Evolutionary conservation across 2,113 vertebrate genomes (phyloP).

Genomic region (Stomatorhinus ivindoensis): DNA sequence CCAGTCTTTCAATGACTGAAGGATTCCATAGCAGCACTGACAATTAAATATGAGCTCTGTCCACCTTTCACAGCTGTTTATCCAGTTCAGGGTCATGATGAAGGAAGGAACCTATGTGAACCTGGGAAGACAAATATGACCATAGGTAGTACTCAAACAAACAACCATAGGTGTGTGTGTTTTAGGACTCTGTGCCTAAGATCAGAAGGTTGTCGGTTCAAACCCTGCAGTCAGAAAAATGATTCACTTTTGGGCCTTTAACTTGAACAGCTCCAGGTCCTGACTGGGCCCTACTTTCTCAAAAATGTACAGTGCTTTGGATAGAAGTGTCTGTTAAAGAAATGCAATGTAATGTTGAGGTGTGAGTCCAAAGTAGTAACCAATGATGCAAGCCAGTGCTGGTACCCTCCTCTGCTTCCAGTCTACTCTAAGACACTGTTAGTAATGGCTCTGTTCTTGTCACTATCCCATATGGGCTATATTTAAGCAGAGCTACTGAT

Average conservation of each 20-base stretch:
- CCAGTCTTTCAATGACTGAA: not conserved
- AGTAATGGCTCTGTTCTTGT: not conserved
- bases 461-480: not conserved
- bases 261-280: not conserved
- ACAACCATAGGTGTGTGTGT: not conserved
- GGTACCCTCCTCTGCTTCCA: not conserved
- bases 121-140: not conserved
- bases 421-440: not conserved
- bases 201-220: not conserved
- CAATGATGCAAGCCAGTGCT: not conserved
- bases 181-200: not conserved
- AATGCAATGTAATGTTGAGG: not conserved
- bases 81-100: not conserved
- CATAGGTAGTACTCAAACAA: not conserved
- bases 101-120: not conserved
- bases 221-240: not conserved
- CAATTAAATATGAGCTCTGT: not conserved
- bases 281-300: not conserved
- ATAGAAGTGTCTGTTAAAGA: not conserved
- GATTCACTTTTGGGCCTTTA: not conserved
- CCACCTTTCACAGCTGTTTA: not conserved
- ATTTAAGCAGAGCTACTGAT: not conserved
- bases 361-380: not conserved
- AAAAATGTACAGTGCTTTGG: not conserved
- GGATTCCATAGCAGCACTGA: not conserved